A percentile compares a stretch with the other conserved stretches of the same genome.
These are phyloP conservation scores for Cyclura pinguis DNA, from an alignment of 2,797 vertebrate species.

Conservation along the genomic window DNA sequence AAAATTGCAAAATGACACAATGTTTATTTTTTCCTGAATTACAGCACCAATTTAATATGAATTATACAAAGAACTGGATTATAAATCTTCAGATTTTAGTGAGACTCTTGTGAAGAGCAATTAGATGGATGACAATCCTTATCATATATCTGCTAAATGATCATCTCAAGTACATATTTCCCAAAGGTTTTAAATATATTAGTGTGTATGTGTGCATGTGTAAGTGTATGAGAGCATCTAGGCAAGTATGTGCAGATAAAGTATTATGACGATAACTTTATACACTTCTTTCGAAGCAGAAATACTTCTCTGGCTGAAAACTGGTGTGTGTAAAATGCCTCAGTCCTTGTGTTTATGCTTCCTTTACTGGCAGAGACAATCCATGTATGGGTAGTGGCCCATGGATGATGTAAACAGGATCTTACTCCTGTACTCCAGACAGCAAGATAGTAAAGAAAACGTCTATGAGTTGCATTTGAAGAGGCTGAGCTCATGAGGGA, in stretches of 20 bases:
- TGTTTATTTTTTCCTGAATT: constrained; percentile 27
- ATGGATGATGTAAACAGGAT: background rate
- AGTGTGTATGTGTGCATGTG: constrained; percentile 29
- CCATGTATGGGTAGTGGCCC: background rate
- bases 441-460: no score
- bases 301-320: background rate
- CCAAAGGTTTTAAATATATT: constrained; percentile 50
- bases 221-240: background rate
- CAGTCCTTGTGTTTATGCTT: background rate
- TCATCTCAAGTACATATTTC: constrained; percentile 31
- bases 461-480: no score
- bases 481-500: no score
- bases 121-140: constrained; percentile 52
- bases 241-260: background rate
- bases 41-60: constrained; percentile 32
- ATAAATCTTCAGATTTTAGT: background rate
- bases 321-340: background rate
- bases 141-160: constrained; percentile 61
- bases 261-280: no score
- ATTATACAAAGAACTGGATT: constrained; percentile 35
- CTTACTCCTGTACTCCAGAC: no score
- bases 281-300: background rate
- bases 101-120: constrained; percentile 37
- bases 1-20: background rate
- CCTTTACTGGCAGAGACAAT: no score